These are phyloP conservation scores for Bucorvus abyssinicus DNA, from an alignment of 2,797 vertebrate species.

Conservation along the genomic window DNA sequence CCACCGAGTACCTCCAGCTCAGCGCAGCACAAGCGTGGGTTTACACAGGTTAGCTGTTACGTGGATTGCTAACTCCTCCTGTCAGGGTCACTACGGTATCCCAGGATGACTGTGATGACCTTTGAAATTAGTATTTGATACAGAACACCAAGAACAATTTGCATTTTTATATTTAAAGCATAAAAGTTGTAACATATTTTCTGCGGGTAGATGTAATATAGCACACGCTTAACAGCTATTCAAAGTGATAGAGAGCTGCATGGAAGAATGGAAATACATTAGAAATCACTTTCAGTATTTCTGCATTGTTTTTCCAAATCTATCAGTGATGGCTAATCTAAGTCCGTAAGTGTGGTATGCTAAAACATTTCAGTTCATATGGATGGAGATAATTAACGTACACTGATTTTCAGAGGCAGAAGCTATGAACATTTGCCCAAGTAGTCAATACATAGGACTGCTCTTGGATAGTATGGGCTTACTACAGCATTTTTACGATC, in stretches of 20 bases:
- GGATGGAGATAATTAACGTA: not conserved
- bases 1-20: rapidly evolving
- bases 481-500: not conserved
- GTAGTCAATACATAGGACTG: not conserved
- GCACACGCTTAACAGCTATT: not conserved
- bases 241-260: not conserved
- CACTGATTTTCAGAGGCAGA: not conserved
- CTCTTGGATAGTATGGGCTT: not conserved
- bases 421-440: not conserved
- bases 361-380: not conserved
- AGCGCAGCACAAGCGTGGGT: rapidly evolving
- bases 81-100: not conserved
- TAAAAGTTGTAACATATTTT: not conserved
- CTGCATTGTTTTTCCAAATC: not conserved
- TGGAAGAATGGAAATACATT: not conserved
- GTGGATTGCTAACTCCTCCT: not conserved
- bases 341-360: not conserved
- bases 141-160: not conserved
- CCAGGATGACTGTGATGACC: not conserved
- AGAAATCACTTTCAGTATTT: not conserved
- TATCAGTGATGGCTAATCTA: not conserved
- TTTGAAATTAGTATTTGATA: not conserved
- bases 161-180: not conserved
- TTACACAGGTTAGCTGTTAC: not conserved
- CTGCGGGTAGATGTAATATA: not conserved